Percentiles rank a stretch among this genome's conserved stretches.
Evolutionary conservation across 53 echinoderm and acorn worm species (phyloP).

Genomic region (Paracentrotus lividus): DNA sequence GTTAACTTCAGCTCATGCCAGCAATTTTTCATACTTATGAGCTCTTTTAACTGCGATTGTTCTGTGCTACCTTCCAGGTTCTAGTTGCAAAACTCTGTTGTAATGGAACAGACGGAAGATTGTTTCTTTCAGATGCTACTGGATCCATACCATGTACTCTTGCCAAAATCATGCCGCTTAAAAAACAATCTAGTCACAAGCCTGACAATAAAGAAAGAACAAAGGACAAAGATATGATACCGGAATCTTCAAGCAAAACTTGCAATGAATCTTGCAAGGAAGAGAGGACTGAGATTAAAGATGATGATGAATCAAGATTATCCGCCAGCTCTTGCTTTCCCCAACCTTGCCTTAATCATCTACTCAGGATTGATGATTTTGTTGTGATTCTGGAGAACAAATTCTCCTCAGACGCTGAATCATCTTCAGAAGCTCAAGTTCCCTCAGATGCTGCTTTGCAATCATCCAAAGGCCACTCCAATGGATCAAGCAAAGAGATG

Average conservation of each 20-base stretch:
- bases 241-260: too few relatives aligned
- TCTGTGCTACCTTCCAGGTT: slow-evolving; percentile 30
- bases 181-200: not conserved
- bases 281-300: not conserved
- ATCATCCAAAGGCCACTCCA: too few relatives aligned
- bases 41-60: not conserved
- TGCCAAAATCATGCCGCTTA: slow-evolving; percentile 9
- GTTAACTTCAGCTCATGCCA: too few relatives aligned
- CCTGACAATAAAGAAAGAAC: too few relatives aligned
- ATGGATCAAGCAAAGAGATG: not conserved
- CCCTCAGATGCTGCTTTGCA: too few relatives aligned
- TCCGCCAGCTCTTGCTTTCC: slow-evolving; percentile 12
- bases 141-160: slow-evolving; percentile 51
- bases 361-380: slow-evolving; percentile 62
- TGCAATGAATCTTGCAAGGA: not conserved
- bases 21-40: too few relatives aligned
- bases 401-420: not conserved
- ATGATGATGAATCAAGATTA: not conserved
- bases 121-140: slow-evolving; percentile 20
- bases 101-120: not conserved
- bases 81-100: slow-evolving; percentile 50
- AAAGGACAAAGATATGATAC: too few relatives aligned
- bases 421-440: not conserved
- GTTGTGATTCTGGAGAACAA: slow-evolving; percentile 22
- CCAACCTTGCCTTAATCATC: slow-evolving; percentile 41